Evolutionary conservation across 1,140 invertebrate genomes (phyloP).

Genomic region (Procambarus virginalis): DNA sequence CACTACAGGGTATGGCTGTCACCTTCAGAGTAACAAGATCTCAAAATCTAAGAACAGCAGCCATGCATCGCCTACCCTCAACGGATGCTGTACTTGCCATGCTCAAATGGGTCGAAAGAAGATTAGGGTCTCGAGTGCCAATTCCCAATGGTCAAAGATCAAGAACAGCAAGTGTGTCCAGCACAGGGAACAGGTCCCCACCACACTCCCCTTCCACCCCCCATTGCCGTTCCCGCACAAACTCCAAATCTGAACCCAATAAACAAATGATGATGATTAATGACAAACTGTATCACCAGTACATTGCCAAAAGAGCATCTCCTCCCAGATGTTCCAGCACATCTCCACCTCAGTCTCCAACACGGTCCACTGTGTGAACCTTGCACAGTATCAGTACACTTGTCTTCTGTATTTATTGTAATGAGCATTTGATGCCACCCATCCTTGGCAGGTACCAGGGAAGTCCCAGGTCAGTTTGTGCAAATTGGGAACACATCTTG

Average conservation of each 20-base stretch:
- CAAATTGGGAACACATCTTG: not conserved
- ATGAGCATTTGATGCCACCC: slow-evolving; percentile 3
- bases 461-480: not conserved
- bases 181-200: slow-evolving; percentile 29
- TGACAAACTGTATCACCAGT: slow-evolving; percentile 42
- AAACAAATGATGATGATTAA: slow-evolving; percentile 52
- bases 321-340: slow-evolving; percentile 28
- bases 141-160: slow-evolving; percentile 36
- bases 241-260: slow-evolving; percentile 49
- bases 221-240: slow-evolving; percentile 40
- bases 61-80: slow-evolving; percentile 87
- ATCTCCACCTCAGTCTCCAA: slow-evolving; percentile 45
- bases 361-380: slow-evolving; percentile 47
- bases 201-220: slow-evolving; percentile 24
- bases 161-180: slow-evolving; percentile 45
- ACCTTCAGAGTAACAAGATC: slow-evolving; percentile 91
- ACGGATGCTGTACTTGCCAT: slow-evolving; percentile 91
- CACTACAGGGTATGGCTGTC: slow-evolving; percentile 84
- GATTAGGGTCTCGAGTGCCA: slow-evolving; percentile 78
- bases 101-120: slow-evolving; percentile 91
- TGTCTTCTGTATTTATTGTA: not conserved
- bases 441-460: slow-evolving; percentile 1
- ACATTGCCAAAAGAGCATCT: slow-evolving; percentile 24
- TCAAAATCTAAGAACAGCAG: slow-evolving; percentile 88
- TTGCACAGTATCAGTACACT: not conserved